These are phyloP conservation scores for Gymnodraco acuticeps DNA, from an alignment of 2,797 vertebrate genomes.

Conservation along the genomic window DNA sequence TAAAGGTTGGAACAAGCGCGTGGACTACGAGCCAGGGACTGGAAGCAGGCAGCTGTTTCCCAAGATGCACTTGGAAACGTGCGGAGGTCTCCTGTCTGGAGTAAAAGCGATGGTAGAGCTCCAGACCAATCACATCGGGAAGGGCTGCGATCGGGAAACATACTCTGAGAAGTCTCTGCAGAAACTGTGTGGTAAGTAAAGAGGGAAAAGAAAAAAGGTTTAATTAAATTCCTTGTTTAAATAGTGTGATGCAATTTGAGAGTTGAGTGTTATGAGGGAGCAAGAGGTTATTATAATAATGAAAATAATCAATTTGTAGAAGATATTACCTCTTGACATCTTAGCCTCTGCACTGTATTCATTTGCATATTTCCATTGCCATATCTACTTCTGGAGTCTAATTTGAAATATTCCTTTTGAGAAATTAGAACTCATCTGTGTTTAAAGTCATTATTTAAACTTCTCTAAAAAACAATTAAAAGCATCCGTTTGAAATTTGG, in stretches of 20 bases:
- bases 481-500: not conserved
- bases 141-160: constrained; percentile 94
- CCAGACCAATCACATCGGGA: constrained; percentile 94
- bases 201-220: constrained; percentile 1
- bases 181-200: constrained; percentile 92
- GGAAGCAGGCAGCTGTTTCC: constrained; percentile 93
- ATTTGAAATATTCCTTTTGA: constrained; percentile 12
- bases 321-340: constrained; percentile 56
- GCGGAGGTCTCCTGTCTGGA: constrained; percentile 91
- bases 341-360: constrained; percentile 41
- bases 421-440: not conserved
- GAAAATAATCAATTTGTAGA: constrained; percentile 50
- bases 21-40: constrained; percentile 94
- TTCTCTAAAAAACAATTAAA: not conserved
- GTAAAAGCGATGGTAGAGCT: constrained; percentile 90
- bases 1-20: constrained; percentile 92
- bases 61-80: constrained; percentile 92
- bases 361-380: constrained; percentile 35
- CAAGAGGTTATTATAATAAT: constrained; percentile 47
- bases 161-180: constrained; percentile 96
- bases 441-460: not conserved
- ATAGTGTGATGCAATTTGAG: constrained; percentile 21
- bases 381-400: constrained; percentile 34
- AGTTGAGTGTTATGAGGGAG: constrained; percentile 15
- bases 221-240: constrained; percentile 33